A percentile compares a stretch with the other conserved stretches of the same genome.
These are phyloP conservation scores for Listronotus oregonensis DNA, from an alignment of 1,140 invertebrate species.

Conservation along the genomic window DNA sequence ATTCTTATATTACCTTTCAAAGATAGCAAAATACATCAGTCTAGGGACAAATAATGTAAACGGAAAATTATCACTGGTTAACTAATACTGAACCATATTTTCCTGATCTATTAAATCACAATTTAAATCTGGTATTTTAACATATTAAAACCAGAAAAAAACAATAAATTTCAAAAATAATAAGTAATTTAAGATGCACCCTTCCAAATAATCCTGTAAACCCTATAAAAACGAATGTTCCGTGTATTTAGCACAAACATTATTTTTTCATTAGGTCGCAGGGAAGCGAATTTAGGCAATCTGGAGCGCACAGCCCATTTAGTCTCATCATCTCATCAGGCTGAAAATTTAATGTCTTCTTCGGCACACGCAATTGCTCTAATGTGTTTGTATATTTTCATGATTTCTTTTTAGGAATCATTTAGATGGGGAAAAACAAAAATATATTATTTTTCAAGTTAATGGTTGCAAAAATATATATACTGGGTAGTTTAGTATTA, in stretches of 20 bases:
- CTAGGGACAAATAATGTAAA: no score
- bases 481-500: no score
- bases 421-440: conserved; percentile 13
- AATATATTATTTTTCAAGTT: conserved; percentile 11
- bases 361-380: conserved; percentile 50
- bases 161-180: not conserved
- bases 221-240: conserved; percentile 11
- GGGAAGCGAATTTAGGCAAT: conserved; percentile 42
- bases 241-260: conserved; percentile 19
- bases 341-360: conserved; percentile 52
- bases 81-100: no score
- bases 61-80: no score
- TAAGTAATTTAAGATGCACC: conserved; percentile 8
- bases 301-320: conserved; percentile 48
- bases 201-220: conserved; percentile 4
- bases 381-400: conserved; percentile 47
- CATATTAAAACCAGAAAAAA: not conserved
- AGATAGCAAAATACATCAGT: no score
- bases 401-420: conserved; percentile 39
- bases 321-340: conserved; percentile 47
- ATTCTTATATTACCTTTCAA: no score
- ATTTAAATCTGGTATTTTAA: no score
- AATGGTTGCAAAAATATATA: conserved; percentile 1
- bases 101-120: no score
- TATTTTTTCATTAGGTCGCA: conserved; percentile 45